Percentiles rank a stretch among this genome's conserved stretches.
Evolutionary conservation across 2,888 invertebrate genomes (phyloP).

Genomic region (Leptopterna dolabrata): DNA sequence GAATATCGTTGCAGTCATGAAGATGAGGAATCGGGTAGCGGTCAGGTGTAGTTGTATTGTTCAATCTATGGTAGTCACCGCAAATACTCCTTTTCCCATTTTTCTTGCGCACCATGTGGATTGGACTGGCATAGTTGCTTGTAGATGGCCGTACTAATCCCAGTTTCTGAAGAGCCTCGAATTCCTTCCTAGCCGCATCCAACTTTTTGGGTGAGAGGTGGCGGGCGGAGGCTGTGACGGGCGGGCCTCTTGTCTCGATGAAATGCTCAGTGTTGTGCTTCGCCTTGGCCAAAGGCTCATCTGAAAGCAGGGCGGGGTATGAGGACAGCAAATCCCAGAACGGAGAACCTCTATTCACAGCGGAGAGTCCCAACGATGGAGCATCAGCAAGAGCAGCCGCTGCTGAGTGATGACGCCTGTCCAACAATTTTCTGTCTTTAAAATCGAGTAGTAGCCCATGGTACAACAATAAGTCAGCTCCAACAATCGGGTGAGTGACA

Average conservation of each 20-base stretch:
- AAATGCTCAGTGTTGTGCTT: no score
- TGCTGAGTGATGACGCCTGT: neutral
- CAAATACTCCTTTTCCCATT: conserved; percentile 65
- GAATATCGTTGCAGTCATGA: conserved; percentile 59
- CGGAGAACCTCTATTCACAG: conserved; percentile 5
- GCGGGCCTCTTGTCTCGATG: conserved; percentile 57
- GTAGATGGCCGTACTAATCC: conserved; percentile 44
- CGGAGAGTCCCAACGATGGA: conserved; percentile 4
- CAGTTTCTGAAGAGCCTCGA: conserved; percentile 47
- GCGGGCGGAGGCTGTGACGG: conserved; percentile 65
- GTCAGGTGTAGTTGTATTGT: conserved; percentile 65
- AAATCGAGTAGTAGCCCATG: no score
- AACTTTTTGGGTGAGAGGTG: conserved; percentile 63
- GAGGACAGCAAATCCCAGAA: neutral
- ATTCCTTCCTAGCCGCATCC: conserved; percentile 59
- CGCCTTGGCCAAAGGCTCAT: no score
- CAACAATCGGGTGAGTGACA: conserved; percentile 43
- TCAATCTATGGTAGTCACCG: conserved; percentile 66
- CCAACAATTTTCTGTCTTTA: neutral
- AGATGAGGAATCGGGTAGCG: no score
- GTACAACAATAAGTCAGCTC: conserved; percentile 36
- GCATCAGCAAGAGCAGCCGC: neutral
- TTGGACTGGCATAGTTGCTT: conserved; percentile 58
- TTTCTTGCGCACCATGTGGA: no score
- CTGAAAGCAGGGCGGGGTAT: neutral